Base-by-base conservation (phyloP, 2,113 vertebrate genomes). In the Hemibates koningsi region DNA sequence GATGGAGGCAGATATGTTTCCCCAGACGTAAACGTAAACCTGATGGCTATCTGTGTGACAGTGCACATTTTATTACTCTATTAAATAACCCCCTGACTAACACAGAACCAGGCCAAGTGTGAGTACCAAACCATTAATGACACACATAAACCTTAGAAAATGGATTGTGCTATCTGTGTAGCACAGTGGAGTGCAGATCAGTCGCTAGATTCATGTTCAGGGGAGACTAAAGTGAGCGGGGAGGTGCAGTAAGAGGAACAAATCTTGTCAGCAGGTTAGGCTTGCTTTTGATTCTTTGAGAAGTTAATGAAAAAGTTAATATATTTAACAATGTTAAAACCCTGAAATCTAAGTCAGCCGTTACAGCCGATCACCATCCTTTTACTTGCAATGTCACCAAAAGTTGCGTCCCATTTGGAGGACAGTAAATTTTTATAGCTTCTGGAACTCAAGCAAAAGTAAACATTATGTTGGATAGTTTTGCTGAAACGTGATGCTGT, bases 81-180 rank as follows among this genome's bases (percentile, higher is more conserved):
- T 95, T 94, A 95, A 95, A 95, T 92, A 94, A 94, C 84, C 88
- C 85, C 82, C 79, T 88, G 92, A 91, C 91, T 91, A 93, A 92
- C 90, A 87, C 56, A 93, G 90, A 86, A 91, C 89, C 89, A 90
- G 86, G 85, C 87, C 88, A 85, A 88, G 88, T 86, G 92, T 83
- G 90, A 81, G 79, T 82, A 87, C 81, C 90, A 88, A 59, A 84
- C 82, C 90, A 90, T 95, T 94, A 94, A 95, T 94, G 93, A 94
- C 88, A 53, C 56, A 79, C 90, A 91, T 92, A 94, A 93, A 94
- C 38, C 90, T 83, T 53, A 61, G 86, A 87, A 87, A 92, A 93
- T 93, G 87, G 90, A 95, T 92, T 63, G 93, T 32, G 80, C 90
- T 90, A 84, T 92, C 92, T 50, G 79, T 71, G 87, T 13, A 81